Conservation (phyloP, 2,888 invertebrate species). For the Mantis religiosa region DNA sequence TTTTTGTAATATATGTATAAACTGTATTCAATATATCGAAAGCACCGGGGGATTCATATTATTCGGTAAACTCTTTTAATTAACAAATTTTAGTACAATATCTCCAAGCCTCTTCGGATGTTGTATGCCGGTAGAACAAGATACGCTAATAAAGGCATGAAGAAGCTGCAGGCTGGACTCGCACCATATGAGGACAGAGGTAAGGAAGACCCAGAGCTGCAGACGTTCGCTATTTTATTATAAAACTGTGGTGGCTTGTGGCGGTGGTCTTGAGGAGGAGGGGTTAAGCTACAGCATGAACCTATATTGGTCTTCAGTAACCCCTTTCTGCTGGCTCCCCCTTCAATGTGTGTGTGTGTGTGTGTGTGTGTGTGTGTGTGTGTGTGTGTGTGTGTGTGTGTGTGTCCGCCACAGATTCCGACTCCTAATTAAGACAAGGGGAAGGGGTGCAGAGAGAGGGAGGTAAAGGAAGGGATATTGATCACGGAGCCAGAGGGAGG, state of each 20-base stretch:
- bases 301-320: constrained; percentile 15
- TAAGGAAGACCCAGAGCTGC: background rate
- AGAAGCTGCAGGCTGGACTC: background rate
- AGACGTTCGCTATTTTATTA: constrained; percentile 12
- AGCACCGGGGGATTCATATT: no score
- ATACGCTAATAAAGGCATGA: background rate
- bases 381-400: constrained; percentile 56
- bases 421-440: constrained; percentile 80
- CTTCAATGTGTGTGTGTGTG: background rate
- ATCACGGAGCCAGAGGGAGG: constrained; percentile 34
- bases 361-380: constrained; percentile 53
- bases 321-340: background rate
- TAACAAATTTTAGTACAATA: no score
- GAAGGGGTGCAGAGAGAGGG: constrained; percentile 49
- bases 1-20: no score
- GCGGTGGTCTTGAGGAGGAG: constrained; percentile 31
- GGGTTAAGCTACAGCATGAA: background rate
- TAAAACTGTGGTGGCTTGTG: constrained; percentile 26
- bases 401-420: constrained; percentile 80
- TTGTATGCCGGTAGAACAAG: no score
- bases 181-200: background rate
- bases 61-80: no score
- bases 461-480: constrained; percentile 44
- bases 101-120: no score
- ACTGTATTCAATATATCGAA: no score